phyloP scores from a whole-genome alignment of 92 coral and sea anemone species.

The Heteractis magnifica region DNA sequence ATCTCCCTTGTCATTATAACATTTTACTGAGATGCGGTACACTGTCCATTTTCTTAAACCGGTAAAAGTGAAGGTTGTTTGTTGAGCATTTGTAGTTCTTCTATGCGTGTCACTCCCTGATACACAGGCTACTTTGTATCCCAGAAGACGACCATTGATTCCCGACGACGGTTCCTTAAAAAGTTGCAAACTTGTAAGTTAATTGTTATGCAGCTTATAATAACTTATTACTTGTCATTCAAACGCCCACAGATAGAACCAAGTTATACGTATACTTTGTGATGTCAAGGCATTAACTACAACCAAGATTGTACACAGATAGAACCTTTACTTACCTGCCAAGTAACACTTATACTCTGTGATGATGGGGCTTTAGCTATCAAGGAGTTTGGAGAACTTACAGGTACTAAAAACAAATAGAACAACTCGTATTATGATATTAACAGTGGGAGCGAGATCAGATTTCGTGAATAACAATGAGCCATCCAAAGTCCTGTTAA shows the following conservation, averaged over 20 bases:
- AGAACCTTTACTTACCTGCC: slow-evolving; percentile 16
- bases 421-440: too few relatives aligned
- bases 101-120: not conserved
- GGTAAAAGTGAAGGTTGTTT: not conserved
- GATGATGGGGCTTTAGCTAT: slow-evolving; percentile 2
- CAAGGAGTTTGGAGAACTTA: not conserved
- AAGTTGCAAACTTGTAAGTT: not conserved
- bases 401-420: slow-evolving; percentile 1
- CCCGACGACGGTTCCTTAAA: slow-evolving; percentile 8
- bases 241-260: too few relatives aligned
- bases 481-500: too few relatives aligned
- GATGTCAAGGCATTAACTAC: not conserved
- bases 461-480: too few relatives aligned
- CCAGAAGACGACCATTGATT: not conserved
- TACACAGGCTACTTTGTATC: slow-evolving; percentile 14
- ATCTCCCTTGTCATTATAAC: slow-evolving; percentile 7
- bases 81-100: not conserved
- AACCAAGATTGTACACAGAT: not conserved
- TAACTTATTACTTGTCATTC: too few relatives aligned
- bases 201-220: too few relatives aligned
- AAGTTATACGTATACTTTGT: too few relatives aligned
- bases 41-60: slow-evolving; percentile 25
- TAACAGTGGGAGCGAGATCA: too few relatives aligned
- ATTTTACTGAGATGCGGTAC: not conserved
- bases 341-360: slow-evolving; percentile 12